Conservation (phyloP, 1,140 invertebrate genomes). For the Frieseomelitta varia region DNA sequence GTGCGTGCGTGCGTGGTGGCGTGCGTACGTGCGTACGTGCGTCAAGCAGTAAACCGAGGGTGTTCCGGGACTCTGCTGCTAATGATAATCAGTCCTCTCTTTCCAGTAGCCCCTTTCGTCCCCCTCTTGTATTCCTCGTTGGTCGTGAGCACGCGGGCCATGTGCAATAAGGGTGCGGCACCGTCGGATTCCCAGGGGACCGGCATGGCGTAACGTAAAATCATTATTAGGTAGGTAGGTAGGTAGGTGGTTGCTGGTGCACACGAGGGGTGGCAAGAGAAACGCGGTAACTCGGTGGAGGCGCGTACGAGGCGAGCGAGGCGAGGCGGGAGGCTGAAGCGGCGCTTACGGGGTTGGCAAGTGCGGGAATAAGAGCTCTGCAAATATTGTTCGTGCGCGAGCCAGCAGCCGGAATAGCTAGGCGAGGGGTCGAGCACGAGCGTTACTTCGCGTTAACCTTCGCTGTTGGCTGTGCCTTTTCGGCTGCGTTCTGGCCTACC, state of each 20-base stretch:
- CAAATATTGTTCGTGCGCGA: conserved; percentile 80
- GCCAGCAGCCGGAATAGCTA: conserved; percentile 65
- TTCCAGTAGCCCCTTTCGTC: conserved; percentile 36
- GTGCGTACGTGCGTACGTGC: conserved; percentile 66
- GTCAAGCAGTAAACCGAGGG: conserved; percentile 58
- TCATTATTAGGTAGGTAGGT: conserved; percentile 81
- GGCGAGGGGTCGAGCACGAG: conserved; percentile 58
- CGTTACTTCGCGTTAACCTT: conserved; percentile 68
- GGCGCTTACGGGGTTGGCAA: conserved; percentile 56
- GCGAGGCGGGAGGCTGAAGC: conserved; percentile 49
- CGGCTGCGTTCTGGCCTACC: conserved; percentile 27
- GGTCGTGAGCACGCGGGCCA: conserved; percentile 73
- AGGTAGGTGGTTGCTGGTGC: conserved; percentile 75
- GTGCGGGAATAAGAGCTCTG: conserved; percentile 79
- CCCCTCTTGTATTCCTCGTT: conserved; percentile 41
- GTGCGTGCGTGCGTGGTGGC: conserved; percentile 64
- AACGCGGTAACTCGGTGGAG: conserved; percentile 40
- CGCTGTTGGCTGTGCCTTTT: conserved; percentile 63
- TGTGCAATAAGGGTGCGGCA: conserved; percentile 82
- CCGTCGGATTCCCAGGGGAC: conserved; percentile 78
- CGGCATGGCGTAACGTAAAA: conserved; percentile 81
- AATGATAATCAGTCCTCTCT: conserved; percentile 79
- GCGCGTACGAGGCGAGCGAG: conserved; percentile 26
- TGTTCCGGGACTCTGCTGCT: conserved; percentile 72
- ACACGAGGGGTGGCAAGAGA: conserved; percentile 64